phyloP scores from a whole-genome alignment of 2,797 vertebrate species.

The Clarias fuscus region DNA sequence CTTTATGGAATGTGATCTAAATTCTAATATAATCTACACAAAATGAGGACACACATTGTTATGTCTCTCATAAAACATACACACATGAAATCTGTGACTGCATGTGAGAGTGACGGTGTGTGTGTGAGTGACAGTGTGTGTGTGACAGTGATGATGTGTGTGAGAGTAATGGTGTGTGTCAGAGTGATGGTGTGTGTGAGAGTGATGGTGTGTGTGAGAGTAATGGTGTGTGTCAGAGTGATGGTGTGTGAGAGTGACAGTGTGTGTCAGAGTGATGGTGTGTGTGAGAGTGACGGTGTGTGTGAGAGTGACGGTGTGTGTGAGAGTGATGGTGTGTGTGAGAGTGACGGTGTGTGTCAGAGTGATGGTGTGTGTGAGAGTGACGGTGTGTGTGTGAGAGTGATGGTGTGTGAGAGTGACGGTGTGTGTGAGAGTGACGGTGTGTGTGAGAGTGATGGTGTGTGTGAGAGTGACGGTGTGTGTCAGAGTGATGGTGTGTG shows the following conservation, averaged over 20 bases:
- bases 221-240: background rate
- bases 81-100: no score
- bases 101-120: conserved; percentile 13
- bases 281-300: background rate
- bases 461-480: background rate
- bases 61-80: no score
- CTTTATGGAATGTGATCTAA: no score
- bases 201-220: background rate
- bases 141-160: no score
- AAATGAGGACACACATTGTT: no score
- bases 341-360: background rate
- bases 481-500: background rate
- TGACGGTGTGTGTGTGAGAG: conserved; percentile 1
- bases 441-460: background rate
- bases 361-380: no score
- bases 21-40: no score
- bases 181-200: no score
- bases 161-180: no score
- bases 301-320: background rate
- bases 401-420: background rate
- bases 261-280: background rate
- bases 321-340: background rate
- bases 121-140: no score
- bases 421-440: background rate
- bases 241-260: background rate